These are phyloP conservation scores for Acleris holmiana DNA, from an alignment of 2,888 invertebrate species.

Conservation along the genomic window DNA sequence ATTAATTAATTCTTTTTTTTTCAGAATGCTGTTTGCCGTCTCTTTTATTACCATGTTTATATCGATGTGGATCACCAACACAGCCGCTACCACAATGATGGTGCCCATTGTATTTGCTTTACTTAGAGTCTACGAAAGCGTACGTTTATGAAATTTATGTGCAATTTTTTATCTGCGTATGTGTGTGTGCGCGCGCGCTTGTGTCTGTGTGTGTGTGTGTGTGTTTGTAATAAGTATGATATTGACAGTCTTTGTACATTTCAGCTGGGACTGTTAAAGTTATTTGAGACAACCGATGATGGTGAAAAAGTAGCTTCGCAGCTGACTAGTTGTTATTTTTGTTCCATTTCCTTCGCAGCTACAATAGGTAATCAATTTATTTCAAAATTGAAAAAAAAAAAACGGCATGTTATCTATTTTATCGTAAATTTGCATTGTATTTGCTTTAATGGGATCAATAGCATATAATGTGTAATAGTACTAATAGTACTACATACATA, in stretches of 20 bases:
- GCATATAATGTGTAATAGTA: too few relatives aligned
- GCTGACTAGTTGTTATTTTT: slow-evolving; percentile 89
- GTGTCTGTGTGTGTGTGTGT: neutral
- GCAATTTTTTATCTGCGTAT: neutral
- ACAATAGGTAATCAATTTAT: slow-evolving; percentile 78
- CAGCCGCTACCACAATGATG: slow-evolving; percentile 96
- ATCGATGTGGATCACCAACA: slow-evolving; percentile 98
- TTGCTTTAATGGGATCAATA: too few relatives aligned
- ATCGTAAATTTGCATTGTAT: neutral
- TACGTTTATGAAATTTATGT: neutral
- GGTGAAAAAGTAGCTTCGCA: slow-evolving; percentile 82
- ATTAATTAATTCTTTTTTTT: neutral
- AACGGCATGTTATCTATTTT: too few relatives aligned
- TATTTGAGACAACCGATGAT: slow-evolving; percentile 69
- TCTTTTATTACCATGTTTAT: slow-evolving; percentile 93
- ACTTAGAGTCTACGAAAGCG: slow-evolving; percentile 88
- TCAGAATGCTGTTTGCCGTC: slow-evolving; percentile 90
- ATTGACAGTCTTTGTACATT: slow-evolving; percentile 37
- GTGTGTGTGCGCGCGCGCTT: neutral
- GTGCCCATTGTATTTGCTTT: slow-evolving; percentile 93
- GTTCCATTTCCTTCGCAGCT: slow-evolving; percentile 89
- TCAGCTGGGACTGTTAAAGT: slow-evolving; percentile 84
- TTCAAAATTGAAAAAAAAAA: neutral
- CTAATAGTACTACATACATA: too few relatives aligned
- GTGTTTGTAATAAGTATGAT: neutral